A percentile compares a stretch with the other conserved stretches of the same genome.
phyloP scores from a whole-genome alignment of 92 coral and sea anemone species.

The Muricea muricata region DNA sequence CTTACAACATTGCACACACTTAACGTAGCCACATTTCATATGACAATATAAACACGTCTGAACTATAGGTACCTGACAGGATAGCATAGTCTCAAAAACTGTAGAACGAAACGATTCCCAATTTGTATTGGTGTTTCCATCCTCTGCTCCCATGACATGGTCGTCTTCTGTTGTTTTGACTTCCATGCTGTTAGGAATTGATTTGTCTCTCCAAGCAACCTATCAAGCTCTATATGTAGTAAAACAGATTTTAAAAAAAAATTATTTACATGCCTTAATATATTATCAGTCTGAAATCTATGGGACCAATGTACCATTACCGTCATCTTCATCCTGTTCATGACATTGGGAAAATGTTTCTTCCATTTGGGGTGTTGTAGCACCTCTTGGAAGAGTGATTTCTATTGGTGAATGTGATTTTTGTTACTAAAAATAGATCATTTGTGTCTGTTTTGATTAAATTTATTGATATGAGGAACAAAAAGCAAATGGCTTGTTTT shows the following conservation, averaged over 20 bases:
- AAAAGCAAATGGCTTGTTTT: no score
- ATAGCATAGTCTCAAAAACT: slow-evolving; percentile 7
- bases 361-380: no score
- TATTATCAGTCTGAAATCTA: no score
- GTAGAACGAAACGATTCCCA: slow-evolving; percentile 14
- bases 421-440: no score
- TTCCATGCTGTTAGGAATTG: neutral
- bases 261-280: no score
- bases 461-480: no score
- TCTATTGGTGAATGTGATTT: no score
- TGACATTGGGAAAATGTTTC: neutral
- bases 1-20: slow-evolving; percentile 23
- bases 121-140: slow-evolving; percentile 3
- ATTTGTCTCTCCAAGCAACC: slow-evolving; percentile 15
- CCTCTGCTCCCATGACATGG: neutral
- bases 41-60: slow-evolving; percentile 5
- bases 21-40: neutral
- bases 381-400: no score
- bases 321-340: neutral
- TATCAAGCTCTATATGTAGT: neutral
- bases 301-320: no score
- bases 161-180: slow-evolving; percentile 10
- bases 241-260: neutral
- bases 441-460: no score
- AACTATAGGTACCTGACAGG: neutral